Base-by-base conservation (phyloP, 2,888 invertebrate genomes). In the Dysmachus trigonus region DNA sequence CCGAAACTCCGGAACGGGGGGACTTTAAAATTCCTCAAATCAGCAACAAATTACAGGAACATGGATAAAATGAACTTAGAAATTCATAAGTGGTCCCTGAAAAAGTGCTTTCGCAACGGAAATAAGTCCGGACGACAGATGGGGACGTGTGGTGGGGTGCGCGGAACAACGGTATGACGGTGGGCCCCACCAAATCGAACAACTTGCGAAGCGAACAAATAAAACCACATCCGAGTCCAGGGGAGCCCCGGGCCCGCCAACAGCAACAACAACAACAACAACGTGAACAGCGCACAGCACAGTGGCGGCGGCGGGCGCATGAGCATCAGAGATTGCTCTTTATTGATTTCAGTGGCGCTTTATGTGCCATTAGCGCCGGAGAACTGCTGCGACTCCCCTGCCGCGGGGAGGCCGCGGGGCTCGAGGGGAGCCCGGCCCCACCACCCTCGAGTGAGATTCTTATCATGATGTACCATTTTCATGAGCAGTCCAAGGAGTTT, bases 281-380 rank as follows among this genome's bases (percentile, higher is more conserved):
- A n/a, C n/a, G n/a, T n/a, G n/a, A n/a, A n/a, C n/a, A n/a, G n/a
- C n/a, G 38, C 38, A 10, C 10, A 41, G 15, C 72, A n/a, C n/a
- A n/a, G n/a, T n/a, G n/a, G n/a, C n/a, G n/a, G 83, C 84, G 87
- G 81, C 84, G 86, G 86, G 88, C 88, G 88, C 88, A 88, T 88
- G 88, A 88, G 88, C 88, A 87, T 87, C 87, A 87, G 87, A 87
- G 87, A 88, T 88, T 87, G 88, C 87, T 87, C 86, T 87, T 88
- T 88, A 88, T 88, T 88, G 88, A 88, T 88, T 88, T 88, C 87
- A 88, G 88, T 88, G 88, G 88, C 88, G 87, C 87, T 88, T 88
- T 88, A 88, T 88, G 85, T 88, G 87, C 87, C 85, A 87, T 88
- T 87, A 88, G 83, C 77, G 85, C 86, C 51, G 87, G 81, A 87